Percentiles rank a stretch among this genome's conserved stretches.
Conservation (phyloP, 2,888 invertebrate genomes). For the Heliconius erato region DNA sequence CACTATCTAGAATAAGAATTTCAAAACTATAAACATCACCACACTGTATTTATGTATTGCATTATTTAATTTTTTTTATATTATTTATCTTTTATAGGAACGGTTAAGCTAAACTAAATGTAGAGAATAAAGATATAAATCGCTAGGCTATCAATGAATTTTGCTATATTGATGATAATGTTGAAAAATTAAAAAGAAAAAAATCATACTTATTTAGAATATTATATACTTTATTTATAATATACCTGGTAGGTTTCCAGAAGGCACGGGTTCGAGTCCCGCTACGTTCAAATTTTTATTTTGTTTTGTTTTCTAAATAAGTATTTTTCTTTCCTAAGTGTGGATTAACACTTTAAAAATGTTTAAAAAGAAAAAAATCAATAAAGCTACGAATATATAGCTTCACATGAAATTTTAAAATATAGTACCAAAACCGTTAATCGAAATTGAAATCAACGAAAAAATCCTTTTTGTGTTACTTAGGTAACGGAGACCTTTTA, state of each 20-base stretch:
- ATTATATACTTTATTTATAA: no score
- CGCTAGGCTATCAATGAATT: background rate
- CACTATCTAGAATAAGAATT: background rate
- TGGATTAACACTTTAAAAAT: no score
- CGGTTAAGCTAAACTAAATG: background rate
- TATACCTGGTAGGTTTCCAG: no score
- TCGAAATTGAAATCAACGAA: background rate
- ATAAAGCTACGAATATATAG: background rate
- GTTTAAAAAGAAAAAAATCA: no score
- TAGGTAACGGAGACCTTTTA: slow-evolving; percentile 24
- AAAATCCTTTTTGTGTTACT: background rate
- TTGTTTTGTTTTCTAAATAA: no score
- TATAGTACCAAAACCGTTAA: slow-evolving; percentile 6
- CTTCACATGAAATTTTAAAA: background rate
- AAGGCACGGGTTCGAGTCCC: no score
- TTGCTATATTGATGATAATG: background rate
- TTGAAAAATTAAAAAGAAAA: no score
- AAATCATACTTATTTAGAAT: no score
- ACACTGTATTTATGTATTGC: no score
- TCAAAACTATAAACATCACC: background rate
- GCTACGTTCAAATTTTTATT: no score
- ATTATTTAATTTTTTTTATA: background rate
- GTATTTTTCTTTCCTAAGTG: no score
- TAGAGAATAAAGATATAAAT: background rate
- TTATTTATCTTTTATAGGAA: background rate